Evolutionary conservation across 2,113 vertebrate genomes (phyloP), one percentile per base, ranked within the genome.

Genomic region (Coracopsis vasa): DNA sequence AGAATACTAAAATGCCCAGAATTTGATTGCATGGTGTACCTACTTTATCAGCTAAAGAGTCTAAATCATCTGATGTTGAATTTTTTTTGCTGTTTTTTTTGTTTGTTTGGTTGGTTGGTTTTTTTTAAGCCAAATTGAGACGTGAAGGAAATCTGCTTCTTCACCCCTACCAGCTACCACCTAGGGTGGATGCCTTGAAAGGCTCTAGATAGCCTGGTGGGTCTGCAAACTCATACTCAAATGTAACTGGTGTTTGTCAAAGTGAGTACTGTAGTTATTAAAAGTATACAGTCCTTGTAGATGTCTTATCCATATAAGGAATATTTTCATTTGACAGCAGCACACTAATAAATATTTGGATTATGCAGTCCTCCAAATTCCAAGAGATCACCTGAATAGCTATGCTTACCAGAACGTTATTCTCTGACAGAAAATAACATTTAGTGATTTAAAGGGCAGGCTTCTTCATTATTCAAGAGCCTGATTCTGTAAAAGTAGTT

Each of bases 341-440:
- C 47, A 90, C 41, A 47, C 5, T 86, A 80, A 70, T 92, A 96
- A 97, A 95, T 93, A 93, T 45, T 51, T 71, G 47, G 27, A 79
- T 96, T 93, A 74, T 44, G 78, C 53, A 60, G 31, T 50, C 28
- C 25, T 97, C 53, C 39, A 64, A 62, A 71, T 71, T 88, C 58
- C 77, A 80, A n/a, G 28, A 80, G n/a, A 79, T 69, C 81, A 73
- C 80, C 80, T 88, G 51, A 85, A 80, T 35, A 47, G 7, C 37
- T 95, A 20, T 48, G 44, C 25, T 90, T 92, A 71, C 33, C 61
- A 44, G 47, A 90, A 67, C 13, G 8, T 86, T 91, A 56, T 19
- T 50, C 39, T 89, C 39, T 71, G 41, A 33, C 24, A 85, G 54
- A 70, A 89, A 80, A 92, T 64, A 82, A 27, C 10, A 39, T 75